These are phyloP conservation scores for Antheraea assamensis DNA, from an alignment of 2,888 invertebrate genomes.

Conservation along the genomic window DNA sequence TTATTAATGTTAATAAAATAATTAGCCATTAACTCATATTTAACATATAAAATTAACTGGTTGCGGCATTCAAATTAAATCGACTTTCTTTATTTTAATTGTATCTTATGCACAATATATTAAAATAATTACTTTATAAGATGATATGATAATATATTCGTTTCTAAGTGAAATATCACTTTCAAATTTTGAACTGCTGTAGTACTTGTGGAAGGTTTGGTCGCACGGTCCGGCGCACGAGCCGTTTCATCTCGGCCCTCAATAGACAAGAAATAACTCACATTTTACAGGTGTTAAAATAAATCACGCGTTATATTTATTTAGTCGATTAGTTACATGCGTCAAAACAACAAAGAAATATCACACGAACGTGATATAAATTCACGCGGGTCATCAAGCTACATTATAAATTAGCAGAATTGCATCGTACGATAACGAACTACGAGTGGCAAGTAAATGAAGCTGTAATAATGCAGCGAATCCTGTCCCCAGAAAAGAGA, in stretches of 20 bases:
- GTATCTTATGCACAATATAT: neutral
- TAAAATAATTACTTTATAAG: neutral
- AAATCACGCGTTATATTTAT: neutral
- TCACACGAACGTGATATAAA: neutral
- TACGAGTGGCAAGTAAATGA: neutral
- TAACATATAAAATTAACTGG: neutral
- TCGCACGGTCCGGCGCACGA: neutral
- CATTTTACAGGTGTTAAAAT: neutral
- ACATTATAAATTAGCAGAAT: neutral
- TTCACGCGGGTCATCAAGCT: neutral
- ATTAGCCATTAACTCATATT: neutral
- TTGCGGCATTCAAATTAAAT: neutral
- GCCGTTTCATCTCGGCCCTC: neutral
- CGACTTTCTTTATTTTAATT: neutral
- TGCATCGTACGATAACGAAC: neutral
- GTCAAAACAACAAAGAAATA: neutral
- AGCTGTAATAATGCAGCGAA: neutral
- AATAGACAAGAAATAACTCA: neutral
- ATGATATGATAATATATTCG: neutral
- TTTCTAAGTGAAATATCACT: slow-evolving; percentile 10
- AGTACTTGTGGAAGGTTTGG: neutral
- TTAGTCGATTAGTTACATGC: neutral
- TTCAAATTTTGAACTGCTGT: slow-evolving; percentile 8
- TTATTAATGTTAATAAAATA: neutral
- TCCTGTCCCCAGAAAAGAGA: neutral